Conservation (phyloP, 64 coral and sea anemone species). For the Montipora efflorescens region DNA sequence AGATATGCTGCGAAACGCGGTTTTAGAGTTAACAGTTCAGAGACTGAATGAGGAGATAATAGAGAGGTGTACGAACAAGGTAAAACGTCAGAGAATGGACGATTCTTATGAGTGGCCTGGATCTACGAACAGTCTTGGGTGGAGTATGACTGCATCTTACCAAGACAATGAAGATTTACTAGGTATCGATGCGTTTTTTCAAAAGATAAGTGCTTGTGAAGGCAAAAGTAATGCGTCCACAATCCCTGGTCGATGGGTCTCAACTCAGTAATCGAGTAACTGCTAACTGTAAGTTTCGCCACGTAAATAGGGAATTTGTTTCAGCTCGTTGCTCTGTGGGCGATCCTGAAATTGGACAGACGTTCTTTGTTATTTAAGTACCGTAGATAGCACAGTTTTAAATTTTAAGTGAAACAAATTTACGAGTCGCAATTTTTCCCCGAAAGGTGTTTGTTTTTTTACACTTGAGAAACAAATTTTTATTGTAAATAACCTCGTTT, state of each 20-base stretch:
- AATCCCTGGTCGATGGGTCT: neutral
- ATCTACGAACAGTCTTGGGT: conserved; percentile 62
- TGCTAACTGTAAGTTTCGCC: too few relatives aligned
- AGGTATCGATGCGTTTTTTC: conserved; percentile 99
- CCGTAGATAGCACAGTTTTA: too few relatives aligned
- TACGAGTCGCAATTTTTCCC: neutral
- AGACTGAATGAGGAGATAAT: conserved; percentile 98
- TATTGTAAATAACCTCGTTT: conserved; percentile 21
- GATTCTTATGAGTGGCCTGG: conserved; percentile 90
- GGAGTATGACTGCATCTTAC: conserved; percentile 87
- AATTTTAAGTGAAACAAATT: too few relatives aligned
- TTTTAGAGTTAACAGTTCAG: conserved; percentile 88
- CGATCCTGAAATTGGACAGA: too few relatives aligned
- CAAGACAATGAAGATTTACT: conserved; percentile 92
- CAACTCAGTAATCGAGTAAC: neutral
- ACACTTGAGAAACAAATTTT: neutral
- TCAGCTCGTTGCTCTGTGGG: too few relatives aligned
- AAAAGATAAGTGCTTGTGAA: conserved; percentile 78
- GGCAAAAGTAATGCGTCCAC: neutral
- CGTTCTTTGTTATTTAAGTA: too few relatives aligned
- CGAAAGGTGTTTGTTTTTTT: neutral
- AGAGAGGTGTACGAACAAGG: conserved; percentile 88
- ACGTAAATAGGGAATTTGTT: too few relatives aligned
- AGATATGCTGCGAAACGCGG: conserved; percentile 91
- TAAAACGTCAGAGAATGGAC: conserved; percentile 75